Evolutionary conservation across 2,888 invertebrate species (phyloP), one percentile per base, ranked within the genome.

Genomic region (Oscheius myriophilus): DNA sequence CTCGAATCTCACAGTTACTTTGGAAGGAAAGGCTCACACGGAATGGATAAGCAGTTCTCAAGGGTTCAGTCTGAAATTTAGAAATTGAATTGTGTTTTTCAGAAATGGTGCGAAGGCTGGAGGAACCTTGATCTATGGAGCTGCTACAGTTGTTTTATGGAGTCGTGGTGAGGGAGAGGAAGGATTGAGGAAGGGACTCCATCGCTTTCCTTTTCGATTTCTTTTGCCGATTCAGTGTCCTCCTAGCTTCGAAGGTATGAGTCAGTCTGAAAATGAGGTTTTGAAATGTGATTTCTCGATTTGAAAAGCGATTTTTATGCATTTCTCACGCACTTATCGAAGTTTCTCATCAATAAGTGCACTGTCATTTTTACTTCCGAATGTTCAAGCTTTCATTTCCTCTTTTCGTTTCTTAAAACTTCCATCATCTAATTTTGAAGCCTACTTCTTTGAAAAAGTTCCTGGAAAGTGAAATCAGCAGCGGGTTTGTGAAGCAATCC

Each of bases 171-270:
- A 61, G 33, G 23, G 14, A 3, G 58, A 58, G 21, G 21, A 23
- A 16, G 23, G 18, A 9, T 49, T 61, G 33, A 4, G 26, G 25
- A 61, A 49, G 39, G 61, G 61, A 11, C 23, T 26, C 18, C 61
- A 61, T 26, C 61, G 61, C 33, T 68, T 55, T 23, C 63, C 63
- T 2, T 68, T 68, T 42, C 9, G 7, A 6, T 68, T 68, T 18
- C 54, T 21, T 12, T 23, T 68, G 11, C 68, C 68, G 0, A 3
- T 42, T 1, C 23, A 68, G 2, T 55, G 53, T 45, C 49, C 68
- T 26, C 68, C 68, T 7, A 68, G 68, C 41, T 68, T 68, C 33
- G 68, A 63, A 68, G 68, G 68, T 68, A 25, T 33, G 3, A 33
- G 33, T 33, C 33, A 33, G 3, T 33, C 33, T 9, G 9, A 33